Evolutionary conservation across 2,797 vertebrate species (phyloP).

Genomic region (Enteromius trimaculatus): DNA sequence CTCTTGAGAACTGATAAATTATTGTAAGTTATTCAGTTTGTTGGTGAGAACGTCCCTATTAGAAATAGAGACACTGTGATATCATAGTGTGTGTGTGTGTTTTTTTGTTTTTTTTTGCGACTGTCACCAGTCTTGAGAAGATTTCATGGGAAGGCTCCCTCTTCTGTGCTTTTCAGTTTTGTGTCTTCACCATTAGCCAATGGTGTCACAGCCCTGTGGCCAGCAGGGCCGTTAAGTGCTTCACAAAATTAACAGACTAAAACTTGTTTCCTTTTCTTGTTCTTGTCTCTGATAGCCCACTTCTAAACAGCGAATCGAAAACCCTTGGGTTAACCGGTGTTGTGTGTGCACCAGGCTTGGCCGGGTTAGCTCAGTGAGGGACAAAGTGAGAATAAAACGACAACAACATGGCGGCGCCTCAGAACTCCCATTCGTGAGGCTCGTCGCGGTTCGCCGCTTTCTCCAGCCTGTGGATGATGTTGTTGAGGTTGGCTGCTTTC

Average conservation of each 20-base stretch:
- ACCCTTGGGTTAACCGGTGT: slow-evolving; percentile 29
- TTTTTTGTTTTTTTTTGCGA: slow-evolving; percentile 30
- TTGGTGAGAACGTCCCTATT: slow-evolving; percentile 75
- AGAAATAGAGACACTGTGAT: slow-evolving; percentile 83
- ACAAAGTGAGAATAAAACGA: slow-evolving; percentile 23
- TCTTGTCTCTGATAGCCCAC: slow-evolving; percentile 35
- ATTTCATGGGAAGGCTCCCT: slow-evolving; percentile 80
- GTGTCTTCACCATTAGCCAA: slow-evolving; percentile 84
- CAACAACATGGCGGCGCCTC: slow-evolving; percentile 59
- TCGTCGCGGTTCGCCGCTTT: slow-evolving; percentile 98
- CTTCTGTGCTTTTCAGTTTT: slow-evolving; percentile 78
- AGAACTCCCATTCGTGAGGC: slow-evolving; percentile 90
- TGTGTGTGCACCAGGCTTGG: slow-evolving; percentile 51
- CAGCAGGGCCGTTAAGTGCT: slow-evolving; percentile 89
- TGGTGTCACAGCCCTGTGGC: slow-evolving; percentile 88
- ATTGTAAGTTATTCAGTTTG: slow-evolving; percentile 83
- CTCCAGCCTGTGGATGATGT: slow-evolving; percentile 99
- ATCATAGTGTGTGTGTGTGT: slow-evolving; percentile 63
- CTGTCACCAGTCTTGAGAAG: slow-evolving; percentile 77
- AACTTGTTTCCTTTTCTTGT: slow-evolving; percentile 47
- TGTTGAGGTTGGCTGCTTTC: slow-evolving; percentile 99
- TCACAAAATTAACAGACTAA: slow-evolving; percentile 75
- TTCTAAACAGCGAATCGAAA: slow-evolving; percentile 44
- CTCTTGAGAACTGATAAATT: slow-evolving; percentile 80
- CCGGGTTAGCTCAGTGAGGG: slow-evolving; percentile 60